phyloP scores from a whole-genome alignment of 2,797 vertebrate species.

The Helostoma temminkii region DNA sequence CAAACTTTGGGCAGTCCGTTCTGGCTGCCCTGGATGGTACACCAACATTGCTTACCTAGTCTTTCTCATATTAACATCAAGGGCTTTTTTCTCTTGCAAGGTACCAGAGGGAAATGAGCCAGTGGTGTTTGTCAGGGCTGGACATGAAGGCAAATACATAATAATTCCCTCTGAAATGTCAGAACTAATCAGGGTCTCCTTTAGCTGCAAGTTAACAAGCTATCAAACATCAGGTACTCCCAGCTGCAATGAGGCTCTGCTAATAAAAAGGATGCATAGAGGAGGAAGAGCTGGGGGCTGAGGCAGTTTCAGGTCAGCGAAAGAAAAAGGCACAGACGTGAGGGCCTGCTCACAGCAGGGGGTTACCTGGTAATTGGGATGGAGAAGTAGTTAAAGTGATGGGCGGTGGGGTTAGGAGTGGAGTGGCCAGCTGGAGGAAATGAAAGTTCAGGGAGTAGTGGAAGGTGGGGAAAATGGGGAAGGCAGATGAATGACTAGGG shows the following conservation, averaged over 20 bases:
- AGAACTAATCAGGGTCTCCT: slow-evolving; percentile 74
- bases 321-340: slow-evolving; percentile 40
- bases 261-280: slow-evolving; percentile 60
- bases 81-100: slow-evolving; percentile 1
- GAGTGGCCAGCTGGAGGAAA: slow-evolving; percentile 32
- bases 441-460: slow-evolving; percentile 18
- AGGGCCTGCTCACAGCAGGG: slow-evolving; percentile 49
- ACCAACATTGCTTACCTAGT: slow-evolving; percentile 30
- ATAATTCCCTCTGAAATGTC: slow-evolving; percentile 78
- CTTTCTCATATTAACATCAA: slow-evolving; percentile 60
- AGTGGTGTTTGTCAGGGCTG: slow-evolving; percentile 36
- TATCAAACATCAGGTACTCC: slow-evolving; percentile 69
- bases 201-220: slow-evolving; percentile 75
- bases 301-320: slow-evolving; percentile 60
- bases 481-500: neutral
- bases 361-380: slow-evolving; percentile 72
- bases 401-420: neutral
- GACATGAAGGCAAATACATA: slow-evolving; percentile 71
- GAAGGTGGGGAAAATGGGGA: neutral
- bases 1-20: slow-evolving; percentile 36
- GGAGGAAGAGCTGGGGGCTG: slow-evolving; percentile 17
- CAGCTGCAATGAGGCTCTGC: slow-evolving; percentile 42
- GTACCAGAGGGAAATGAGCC: slow-evolving; percentile 26
- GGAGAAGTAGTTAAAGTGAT: slow-evolving; percentile 61
- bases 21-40: slow-evolving; percentile 33